phyloP scores from a whole-genome alignment of 1,140 invertebrate species.

The Drosophila ogumai region DNA sequence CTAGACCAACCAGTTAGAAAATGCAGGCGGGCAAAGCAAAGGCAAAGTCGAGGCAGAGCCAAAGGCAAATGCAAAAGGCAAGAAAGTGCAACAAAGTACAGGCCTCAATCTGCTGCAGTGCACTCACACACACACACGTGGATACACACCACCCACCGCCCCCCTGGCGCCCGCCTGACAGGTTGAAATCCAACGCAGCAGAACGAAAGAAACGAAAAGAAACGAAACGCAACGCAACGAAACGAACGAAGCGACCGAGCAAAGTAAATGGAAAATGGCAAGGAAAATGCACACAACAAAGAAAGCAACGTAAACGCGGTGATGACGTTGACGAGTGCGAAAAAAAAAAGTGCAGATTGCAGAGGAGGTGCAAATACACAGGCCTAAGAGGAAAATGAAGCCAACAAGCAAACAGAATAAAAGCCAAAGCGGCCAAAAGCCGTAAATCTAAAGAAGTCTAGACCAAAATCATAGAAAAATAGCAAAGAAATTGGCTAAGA shows the following conservation, averaged over 20 bases:
- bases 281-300: conserved; percentile 72
- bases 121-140: conserved; percentile 1
- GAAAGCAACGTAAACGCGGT: conserved; percentile 40
- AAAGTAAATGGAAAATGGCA: conserved; percentile 74
- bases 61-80: conserved; percentile 21
- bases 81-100: conserved; percentile 81
- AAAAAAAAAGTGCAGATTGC: conserved; percentile 59
- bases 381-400: conserved; percentile 64
- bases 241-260: conserved; percentile 56
- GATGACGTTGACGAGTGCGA: conserved; percentile 63
- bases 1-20: conserved; percentile 77
- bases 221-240: conserved; percentile 76
- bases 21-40: conserved; percentile 45
- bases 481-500: conserved; percentile 2
- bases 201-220: conserved; percentile 55
- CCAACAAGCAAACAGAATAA: conserved; percentile 35
- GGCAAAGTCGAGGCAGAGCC: conserved; percentile 3
- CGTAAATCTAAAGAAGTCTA: conserved; percentile 40
- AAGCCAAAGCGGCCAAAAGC: conserved; percentile 27
- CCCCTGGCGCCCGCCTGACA: conserved; percentile 62
- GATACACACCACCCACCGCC: conserved; percentile 11
- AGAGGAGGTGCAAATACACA: conserved; percentile 37
- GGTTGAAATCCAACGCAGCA: conserved; percentile 82
- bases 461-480: conserved; percentile 12
- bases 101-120: conserved; percentile 64